Evolutionary conservation across 2,797 vertebrate species (phyloP).

Genomic region (Gallirallus australis): DNA sequence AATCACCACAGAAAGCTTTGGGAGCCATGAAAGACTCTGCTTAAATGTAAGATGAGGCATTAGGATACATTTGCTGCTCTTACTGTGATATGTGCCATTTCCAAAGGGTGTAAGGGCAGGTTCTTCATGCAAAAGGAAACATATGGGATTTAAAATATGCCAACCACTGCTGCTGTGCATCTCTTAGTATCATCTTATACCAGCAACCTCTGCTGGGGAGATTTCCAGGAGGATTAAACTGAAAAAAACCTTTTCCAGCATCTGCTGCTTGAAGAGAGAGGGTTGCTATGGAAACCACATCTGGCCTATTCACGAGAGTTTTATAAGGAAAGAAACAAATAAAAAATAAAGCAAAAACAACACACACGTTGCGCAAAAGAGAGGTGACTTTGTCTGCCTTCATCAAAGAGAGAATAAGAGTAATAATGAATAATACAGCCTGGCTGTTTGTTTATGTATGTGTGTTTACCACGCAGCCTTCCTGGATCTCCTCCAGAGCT

Average conservation of each 20-base stretch:
- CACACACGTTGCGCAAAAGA: background rate
- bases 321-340: constrained; percentile 48
- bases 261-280: constrained; percentile 10
- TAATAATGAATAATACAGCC: background rate
- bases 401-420: background rate
- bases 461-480: background rate
- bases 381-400: background rate
- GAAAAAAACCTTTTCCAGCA: constrained; percentile 62
- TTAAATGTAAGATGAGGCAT: background rate
- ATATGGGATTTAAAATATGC: background rate
- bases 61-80: background rate
- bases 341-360: constrained; percentile 21
- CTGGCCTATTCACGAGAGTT: constrained; percentile 59
- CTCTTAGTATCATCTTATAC: constrained; percentile 3
- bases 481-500: background rate
- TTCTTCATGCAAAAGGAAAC: background rate
- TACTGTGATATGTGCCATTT: background rate
- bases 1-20: rapidly evolving
- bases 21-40: background rate
- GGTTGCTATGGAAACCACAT: constrained; percentile 79
- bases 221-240: constrained; percentile 67
- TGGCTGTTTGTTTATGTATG: background rate
- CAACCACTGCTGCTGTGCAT: background rate
- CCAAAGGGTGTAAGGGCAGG: background rate
- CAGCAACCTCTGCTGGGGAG: constrained; percentile 32